A percentile compares a stretch with the other conserved stretches of the same genome.
phyloP scores from a whole-genome alignment of 1,140 invertebrate genomes.

The Trichonephila inaurata region DNA sequence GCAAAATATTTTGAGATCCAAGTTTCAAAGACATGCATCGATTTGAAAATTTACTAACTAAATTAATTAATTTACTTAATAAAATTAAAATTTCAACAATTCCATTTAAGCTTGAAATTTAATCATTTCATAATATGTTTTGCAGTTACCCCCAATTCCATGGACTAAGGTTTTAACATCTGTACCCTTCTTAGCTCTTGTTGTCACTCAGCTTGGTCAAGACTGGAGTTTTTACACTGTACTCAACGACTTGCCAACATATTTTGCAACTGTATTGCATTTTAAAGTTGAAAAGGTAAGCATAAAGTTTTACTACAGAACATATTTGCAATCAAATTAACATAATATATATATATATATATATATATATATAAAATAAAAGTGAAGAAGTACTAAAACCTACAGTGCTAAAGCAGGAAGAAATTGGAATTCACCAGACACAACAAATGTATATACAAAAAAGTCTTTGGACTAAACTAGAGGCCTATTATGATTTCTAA shows the following conservation, averaged over 20 bases:
- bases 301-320: not conserved
- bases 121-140: not conserved
- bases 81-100: not conserved
- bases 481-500: too few relatives aligned
- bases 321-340: not conserved
- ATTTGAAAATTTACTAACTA: too few relatives aligned
- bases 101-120: not conserved
- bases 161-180: slow-evolving; percentile 91
- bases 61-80: too few relatives aligned
- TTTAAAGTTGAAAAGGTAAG: slow-evolving; percentile 91
- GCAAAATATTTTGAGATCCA: too few relatives aligned
- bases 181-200: slow-evolving; percentile 93
- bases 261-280: slow-evolving; percentile 93
- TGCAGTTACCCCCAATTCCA: slow-evolving; percentile 83
- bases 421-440: too few relatives aligned
- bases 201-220: slow-evolving; percentile 93
- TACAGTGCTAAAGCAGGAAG: too few relatives aligned
- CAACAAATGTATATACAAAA: too few relatives aligned
- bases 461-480: too few relatives aligned
- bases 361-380: too few relatives aligned
- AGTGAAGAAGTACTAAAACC: too few relatives aligned
- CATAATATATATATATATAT: not conserved
- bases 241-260: slow-evolving; percentile 95
- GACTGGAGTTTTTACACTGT: slow-evolving; percentile 98
- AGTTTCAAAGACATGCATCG: too few relatives aligned